Conservation (phyloP, 30 jellyfish, hydroid and myxozoan genomes). For the Hydractinia echinata region DNA sequence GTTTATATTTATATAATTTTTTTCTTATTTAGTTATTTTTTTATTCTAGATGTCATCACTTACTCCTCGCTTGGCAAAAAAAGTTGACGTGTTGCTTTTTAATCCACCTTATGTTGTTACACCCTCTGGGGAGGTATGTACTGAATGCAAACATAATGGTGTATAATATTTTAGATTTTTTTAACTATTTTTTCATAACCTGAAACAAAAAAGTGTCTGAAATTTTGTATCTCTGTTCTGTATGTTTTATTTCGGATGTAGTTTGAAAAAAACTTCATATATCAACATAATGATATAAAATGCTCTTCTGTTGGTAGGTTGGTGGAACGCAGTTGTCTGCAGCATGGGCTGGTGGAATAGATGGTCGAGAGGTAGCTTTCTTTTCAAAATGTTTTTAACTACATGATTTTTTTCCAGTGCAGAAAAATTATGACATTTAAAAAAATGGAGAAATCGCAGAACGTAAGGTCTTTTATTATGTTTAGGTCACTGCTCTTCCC, state of each 20-base stretch:
- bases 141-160: no score
- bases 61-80: slow-evolving; percentile 41
- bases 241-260: no score
- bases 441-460: no score
- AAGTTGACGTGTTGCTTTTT: slow-evolving; percentile 66
- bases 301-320: background rate
- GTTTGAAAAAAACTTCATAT: background rate
- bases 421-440: no score
- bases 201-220: no score
- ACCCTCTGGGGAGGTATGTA: slow-evolving; percentile 56
- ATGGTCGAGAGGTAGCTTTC: slow-evolving; percentile 68
- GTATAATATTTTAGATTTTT: no score
- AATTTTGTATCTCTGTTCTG: no score
- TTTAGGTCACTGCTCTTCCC: no score
- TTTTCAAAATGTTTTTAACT: no score
- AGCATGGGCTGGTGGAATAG: slow-evolving; percentile 98
- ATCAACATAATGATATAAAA: background rate
- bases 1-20: background rate
- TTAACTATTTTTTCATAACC: no score
- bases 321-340: slow-evolving; percentile 43
- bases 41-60: background rate
- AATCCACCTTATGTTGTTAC: slow-evolving; percentile 96
- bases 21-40: background rate
- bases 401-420: no score
- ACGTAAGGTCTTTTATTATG: no score